Evolutionary conservation across 2,113 vertebrate genomes (phyloP), one percentile per base, ranked within the genome.

Genomic region (Echinops telfairi): DNA sequence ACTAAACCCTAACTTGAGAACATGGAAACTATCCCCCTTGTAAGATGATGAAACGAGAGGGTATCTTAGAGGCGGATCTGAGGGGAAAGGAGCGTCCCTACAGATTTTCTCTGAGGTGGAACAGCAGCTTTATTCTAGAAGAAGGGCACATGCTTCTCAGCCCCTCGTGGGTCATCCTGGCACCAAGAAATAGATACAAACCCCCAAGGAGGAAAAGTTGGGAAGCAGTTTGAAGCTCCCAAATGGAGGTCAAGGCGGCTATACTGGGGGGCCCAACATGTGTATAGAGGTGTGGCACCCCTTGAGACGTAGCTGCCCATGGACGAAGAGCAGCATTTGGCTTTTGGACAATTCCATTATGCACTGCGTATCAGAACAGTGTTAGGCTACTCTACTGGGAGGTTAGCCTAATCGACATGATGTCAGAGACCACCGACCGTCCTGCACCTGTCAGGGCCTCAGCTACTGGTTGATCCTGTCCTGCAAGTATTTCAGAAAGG

Each of bases 251-350:
- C 29, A 33, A 40, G 60, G 43, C 2, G 17, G 71, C 60, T 40
- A 70, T 25, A n/a, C 23, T 0, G 33, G 29, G 71, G 31, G 17
- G 33, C 83, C n/a, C 20, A 5, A 43, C 70, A 40, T 17, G 38
- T 66, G 19, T 23, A 16, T 0, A 15, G 40, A 78, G 0, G 6
- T 33, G 43, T 6, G 23, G 43, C 0, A 4, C 4, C 14, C 17
- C 38, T 20, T 15, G 58, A 68, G 40, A 15, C 17, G 82, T 20
- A 33, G 3, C 57, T 36, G 1, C 9, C 15, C 0, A 29, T 57
- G 3, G 58, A n/a, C 4, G 11, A 40, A 64, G 57, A 57, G 29
- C 2, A 8, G 20, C 0, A 0, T 27, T 23, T 75, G 25, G 70
- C 83, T 71, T 82, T 53, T 20, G 1, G 40, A 58, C 47, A 53